These are phyloP conservation scores for Micromys minutus DNA, from an alignment of 2,113 vertebrate species.

Conservation along the genomic window DNA sequence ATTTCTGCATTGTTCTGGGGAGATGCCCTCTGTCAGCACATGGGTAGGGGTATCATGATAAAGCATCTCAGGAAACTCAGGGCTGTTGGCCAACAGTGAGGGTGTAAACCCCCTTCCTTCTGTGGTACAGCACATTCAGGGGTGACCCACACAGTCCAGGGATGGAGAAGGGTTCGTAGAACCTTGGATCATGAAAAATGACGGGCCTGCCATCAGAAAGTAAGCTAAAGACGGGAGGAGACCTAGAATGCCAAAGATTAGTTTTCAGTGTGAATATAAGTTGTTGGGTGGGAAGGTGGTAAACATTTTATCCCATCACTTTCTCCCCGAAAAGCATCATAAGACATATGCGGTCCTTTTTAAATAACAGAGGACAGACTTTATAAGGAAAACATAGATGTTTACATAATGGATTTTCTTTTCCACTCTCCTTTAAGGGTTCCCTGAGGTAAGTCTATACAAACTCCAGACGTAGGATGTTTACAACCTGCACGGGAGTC, in stretches of 20 bases:
- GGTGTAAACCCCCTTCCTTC: background rate
- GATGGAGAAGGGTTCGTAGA: background rate
- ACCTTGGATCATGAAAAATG: background rate
- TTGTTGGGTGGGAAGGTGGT: background rate
- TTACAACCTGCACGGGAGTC: background rate
- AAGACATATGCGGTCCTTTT: no score
- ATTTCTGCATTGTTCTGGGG: background rate
- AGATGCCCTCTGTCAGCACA: background rate
- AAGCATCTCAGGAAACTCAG: background rate
- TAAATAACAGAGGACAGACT: background rate
- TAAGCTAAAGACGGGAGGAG: no score
- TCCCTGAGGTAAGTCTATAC: background rate
- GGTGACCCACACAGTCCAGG: background rate
- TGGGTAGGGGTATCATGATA: background rate
- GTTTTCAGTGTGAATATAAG: background rate
- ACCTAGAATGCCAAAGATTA: background rate
- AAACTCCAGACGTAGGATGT: constrained; percentile 1
- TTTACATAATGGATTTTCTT: background rate
- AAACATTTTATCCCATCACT: background rate
- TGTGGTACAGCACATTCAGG: background rate
- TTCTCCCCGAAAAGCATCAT: background rate
- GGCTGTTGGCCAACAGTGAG: no score
- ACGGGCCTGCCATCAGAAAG: background rate
- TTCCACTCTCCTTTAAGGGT: background rate
- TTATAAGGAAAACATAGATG: background rate